phyloP scores from a whole-genome alignment of 1,140 invertebrate species.

The Habropoda laboriosa region DNA sequence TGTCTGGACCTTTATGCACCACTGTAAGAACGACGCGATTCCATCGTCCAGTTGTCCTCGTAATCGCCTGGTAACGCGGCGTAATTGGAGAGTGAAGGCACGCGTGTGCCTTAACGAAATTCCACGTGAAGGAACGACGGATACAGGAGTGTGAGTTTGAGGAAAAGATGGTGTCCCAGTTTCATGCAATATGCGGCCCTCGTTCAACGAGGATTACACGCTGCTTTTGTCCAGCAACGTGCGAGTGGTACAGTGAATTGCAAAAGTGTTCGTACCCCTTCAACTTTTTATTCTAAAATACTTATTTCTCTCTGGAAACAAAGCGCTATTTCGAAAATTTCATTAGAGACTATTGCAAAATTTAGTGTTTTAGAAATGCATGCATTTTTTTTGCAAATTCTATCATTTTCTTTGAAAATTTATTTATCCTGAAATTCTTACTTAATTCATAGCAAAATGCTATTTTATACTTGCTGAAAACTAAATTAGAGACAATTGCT shows the following conservation, averaged over 20 bases:
- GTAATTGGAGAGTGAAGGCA: background rate
- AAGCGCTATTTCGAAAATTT: too few species aligned
- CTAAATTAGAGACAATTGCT: too few species aligned
- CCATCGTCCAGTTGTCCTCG: background rate
- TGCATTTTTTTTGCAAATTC: too few species aligned
- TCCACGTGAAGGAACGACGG: background rate
- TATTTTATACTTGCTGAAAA: too few species aligned
- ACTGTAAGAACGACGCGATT: background rate
- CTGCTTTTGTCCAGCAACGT: background rate
- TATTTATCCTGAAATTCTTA: too few species aligned
- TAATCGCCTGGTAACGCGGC: background rate
- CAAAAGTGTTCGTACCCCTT: background rate
- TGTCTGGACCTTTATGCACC: background rate
- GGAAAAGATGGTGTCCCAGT: constrained; percentile 3
- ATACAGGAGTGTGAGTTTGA: background rate
- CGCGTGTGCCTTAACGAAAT: background rate
- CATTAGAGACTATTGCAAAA: too few species aligned
- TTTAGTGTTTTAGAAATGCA: too few species aligned
- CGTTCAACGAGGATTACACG: background rate
- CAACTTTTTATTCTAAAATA: background rate
- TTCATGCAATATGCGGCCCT: background rate
- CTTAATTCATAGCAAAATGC: too few species aligned
- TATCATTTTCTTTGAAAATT: too few species aligned
- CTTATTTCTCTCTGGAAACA: too few species aligned
- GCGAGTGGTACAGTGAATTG: background rate